phyloP scores from a whole-genome alignment of 2,113 vertebrate species.

The Hippocampus zosterae region DNA sequence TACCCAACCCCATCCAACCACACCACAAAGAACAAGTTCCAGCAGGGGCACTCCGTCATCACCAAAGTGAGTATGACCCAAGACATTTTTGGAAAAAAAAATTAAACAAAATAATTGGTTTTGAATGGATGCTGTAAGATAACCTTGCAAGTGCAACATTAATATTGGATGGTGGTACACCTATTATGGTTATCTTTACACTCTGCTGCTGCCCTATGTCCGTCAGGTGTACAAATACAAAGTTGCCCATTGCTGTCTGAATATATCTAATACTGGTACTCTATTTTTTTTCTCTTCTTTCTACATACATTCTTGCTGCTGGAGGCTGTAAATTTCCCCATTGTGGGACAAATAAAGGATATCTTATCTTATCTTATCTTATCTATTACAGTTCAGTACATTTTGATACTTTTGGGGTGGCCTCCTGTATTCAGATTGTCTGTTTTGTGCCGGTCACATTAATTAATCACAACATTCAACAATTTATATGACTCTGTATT shows the following conservation, averaged over 20 bases:
- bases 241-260: neutral
- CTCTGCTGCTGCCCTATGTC: neutral
- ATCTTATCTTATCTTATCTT: too few relatives aligned
- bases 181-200: slow-evolving; percentile 7
- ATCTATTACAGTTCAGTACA: too few relatives aligned
- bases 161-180: neutral
- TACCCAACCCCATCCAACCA: slow-evolving; percentile 73
- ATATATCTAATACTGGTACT: neutral
- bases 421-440: neutral
- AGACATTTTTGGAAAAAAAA: too few relatives aligned
- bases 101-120: neutral
- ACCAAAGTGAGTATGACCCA: slow-evolving; percentile 70
- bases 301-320: too few relatives aligned
- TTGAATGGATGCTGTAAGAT: neutral
- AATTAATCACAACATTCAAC: neutral
- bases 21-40: slow-evolving; percentile 56
- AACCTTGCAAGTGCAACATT: neutral
- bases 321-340: too few relatives aligned
- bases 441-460: neutral
- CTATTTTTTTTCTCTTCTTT: too few relatives aligned
- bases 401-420: too few relatives aligned
- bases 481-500: neutral
- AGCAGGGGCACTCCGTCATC: slow-evolving; percentile 64
- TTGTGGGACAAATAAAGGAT: too few relatives aligned
- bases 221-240: neutral